phyloP scores from a whole-genome alignment of 2,113 vertebrate species.

The Pholis gunnellus region DNA sequence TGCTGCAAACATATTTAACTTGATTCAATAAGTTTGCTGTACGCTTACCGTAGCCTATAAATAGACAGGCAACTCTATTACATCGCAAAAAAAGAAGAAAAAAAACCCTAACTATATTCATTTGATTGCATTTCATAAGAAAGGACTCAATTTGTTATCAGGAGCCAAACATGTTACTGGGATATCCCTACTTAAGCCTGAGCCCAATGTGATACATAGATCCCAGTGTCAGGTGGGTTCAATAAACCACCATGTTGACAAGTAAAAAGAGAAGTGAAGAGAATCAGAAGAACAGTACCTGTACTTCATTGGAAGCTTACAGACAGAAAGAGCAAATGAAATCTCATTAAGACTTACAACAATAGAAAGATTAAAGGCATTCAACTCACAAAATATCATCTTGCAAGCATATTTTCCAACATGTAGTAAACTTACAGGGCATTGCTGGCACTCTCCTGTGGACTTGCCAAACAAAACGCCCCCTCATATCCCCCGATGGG shows the following conservation, averaged over 20 bases:
- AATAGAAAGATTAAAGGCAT: neutral
- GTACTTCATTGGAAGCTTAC: constrained; percentile 76
- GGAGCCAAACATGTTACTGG: neutral
- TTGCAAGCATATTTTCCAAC: neutral
- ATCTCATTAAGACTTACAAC: constrained; percentile 13
- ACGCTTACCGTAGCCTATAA: neutral
- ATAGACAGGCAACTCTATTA: neutral
- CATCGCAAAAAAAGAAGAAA: neutral
- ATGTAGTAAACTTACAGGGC: constrained; percentile 74
- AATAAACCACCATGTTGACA: constrained; percentile 2
- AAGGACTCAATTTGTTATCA: neutral
- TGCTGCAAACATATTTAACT: neutral
- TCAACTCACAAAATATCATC: neutral
- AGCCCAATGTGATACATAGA: neutral
- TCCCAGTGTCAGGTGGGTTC: neutral
- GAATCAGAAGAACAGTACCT: constrained; percentile 68
- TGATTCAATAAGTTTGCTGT: neutral
- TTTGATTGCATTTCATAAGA: neutral
- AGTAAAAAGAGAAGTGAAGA: constrained; percentile 4
- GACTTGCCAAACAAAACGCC: constrained; percentile 38
- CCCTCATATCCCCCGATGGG: constrained; percentile 44
- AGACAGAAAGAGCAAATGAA: constrained; percentile 59
- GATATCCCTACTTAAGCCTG: neutral
- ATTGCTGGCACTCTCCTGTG: constrained; percentile 68
- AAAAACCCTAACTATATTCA: neutral